Conservation (phyloP, 2,888 invertebrate genomes). For the Ochropacha duplaris region DNA sequence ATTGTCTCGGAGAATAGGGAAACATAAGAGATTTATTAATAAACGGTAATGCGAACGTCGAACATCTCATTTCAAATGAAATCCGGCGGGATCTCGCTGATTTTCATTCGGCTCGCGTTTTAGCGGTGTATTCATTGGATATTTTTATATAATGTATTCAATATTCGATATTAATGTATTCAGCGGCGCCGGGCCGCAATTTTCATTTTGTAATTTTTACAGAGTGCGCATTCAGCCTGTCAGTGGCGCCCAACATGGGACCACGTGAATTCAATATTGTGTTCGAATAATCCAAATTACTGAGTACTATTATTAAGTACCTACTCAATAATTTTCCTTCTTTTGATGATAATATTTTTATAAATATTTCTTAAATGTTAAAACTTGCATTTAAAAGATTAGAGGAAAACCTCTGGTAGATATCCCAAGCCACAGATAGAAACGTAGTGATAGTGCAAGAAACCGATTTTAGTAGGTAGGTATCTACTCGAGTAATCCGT, state of each 20-base stretch:
- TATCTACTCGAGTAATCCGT: too few relatives aligned
- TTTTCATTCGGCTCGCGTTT: constrained; percentile 64
- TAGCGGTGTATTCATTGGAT: constrained; percentile 69
- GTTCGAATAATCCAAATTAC: too few relatives aligned
- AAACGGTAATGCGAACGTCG: constrained; percentile 41
- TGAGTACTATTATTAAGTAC: too few relatives aligned
- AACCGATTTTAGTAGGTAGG: too few relatives aligned
- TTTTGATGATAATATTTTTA: too few relatives aligned
- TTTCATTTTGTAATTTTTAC: constrained; percentile 83
- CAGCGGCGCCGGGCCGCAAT: constrained; percentile 78
- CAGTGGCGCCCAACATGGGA: constrained; percentile 50
- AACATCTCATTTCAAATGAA: constrained; percentile 65
- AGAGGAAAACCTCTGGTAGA: too few relatives aligned
- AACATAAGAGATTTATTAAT: constrained; percentile 47
- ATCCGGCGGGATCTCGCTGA: constrained; percentile 62
- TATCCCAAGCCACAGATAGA: too few relatives aligned
- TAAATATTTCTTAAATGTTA: too few relatives aligned
- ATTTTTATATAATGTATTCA: constrained; percentile 80
- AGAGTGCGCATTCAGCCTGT: constrained; percentile 64
- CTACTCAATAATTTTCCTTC: too few relatives aligned
- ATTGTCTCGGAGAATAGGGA: constrained; percentile 4
- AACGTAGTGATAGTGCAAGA: too few relatives aligned
- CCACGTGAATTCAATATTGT: neutral
- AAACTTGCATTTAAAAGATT: too few relatives aligned
- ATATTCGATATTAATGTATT: constrained; percentile 83